Base-by-base conservation (phyloP, 2,888 invertebrate genomes). In the Salticus scenicus region DNA sequence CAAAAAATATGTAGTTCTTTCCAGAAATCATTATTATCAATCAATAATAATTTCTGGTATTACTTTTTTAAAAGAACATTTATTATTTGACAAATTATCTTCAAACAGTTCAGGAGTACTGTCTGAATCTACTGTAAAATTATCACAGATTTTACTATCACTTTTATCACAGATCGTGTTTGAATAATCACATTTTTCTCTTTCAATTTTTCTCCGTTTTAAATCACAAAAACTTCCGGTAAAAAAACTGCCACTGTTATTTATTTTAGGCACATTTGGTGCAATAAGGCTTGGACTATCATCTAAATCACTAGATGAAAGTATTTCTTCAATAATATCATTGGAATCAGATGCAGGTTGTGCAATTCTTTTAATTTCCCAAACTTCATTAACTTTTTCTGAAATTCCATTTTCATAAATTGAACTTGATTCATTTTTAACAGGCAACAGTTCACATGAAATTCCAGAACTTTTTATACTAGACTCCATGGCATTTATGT, bases 271-370 rank as follows among this genome's bases (percentile, higher is more conserved):
- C 20, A 57, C 24, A 57, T 63, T 67, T 37, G 66, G 31, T 0
- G 24, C 47, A 2, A 81, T 31, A 5, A 42, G 57, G 57, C 80
- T 81, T 33, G 80, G 80, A 31, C 80, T 81, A 37, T 57, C 28
- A 41, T 81, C 74, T 2, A 69, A 30, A 69, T 81, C 80, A 74
- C 74, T 81, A n/a, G 69, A 41, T 24, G 70, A 70, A 27, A 31
- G n/a, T 12, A 37, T 66, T n/a, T 24, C 41, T 28, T 57, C 57
- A 57, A 57, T 12, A 7, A 57, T 7, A 57, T 24, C 24, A 24
- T 4, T 57, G 2, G 57, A 24, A 24, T 4, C 5, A 7, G 57
- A 57, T 37, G 37, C 5, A 47, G n/a, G 2, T 4, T 57, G 57
- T 1, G 4, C 7, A 5, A 24, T 4, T 57, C 24, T 24, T 2